Base-by-base conservation (phyloP, 64 coral and sea anemone species). In the Acropora yongei region DNA sequence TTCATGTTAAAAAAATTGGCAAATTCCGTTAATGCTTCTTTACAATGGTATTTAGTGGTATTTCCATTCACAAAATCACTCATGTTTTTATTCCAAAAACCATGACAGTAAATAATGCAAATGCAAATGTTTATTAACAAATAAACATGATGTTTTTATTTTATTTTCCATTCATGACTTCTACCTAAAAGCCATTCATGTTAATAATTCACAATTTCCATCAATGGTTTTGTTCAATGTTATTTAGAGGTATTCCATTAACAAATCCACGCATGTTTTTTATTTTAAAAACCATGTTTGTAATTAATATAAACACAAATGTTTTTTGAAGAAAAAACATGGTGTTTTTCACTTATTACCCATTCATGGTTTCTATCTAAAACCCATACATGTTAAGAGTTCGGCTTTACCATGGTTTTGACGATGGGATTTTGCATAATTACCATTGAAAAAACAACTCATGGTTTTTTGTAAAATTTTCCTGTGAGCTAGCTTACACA, bases 381-480 rank as follows among this genome's bases (percentile, higher is more conserved):
- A 76, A 76, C 44, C 73, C 73, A 76, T 46, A 44, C 73, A 76
- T 76, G 73, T 76, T 76, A 76, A 76, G 73, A 76, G 73, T 76
- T 76, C 73, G 42, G 73, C 73, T 76, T 76, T 76, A 76, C 73
- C 73, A 76, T 74, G 71, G 71, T 74, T 74, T 74, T 74, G n/a
- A 74, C 71, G 41, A 76, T 76, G 73, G 73, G 73, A 76, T 76
- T 76, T 76, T 44, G 73, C 73, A 44, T 76, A 76, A 76, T 76
- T 76, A 76, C 73, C 73, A 76, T 76, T 76, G 73, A 76, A 76
- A 76, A 76, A 76, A 76, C 73, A 76, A 76, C 73, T 76, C 73
- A 76, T 76, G 73, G 73, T 74, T 74, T 74, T 74, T 74, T 74
- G 71, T 76, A 66, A 83, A 44, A 41, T 66, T 66, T 41, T 55